Percentiles rank a stretch among this genome's conserved stretches.
Evolutionary conservation across 2,888 invertebrate genomes (phyloP).

Genomic region (Spodoptera exigua): DNA sequence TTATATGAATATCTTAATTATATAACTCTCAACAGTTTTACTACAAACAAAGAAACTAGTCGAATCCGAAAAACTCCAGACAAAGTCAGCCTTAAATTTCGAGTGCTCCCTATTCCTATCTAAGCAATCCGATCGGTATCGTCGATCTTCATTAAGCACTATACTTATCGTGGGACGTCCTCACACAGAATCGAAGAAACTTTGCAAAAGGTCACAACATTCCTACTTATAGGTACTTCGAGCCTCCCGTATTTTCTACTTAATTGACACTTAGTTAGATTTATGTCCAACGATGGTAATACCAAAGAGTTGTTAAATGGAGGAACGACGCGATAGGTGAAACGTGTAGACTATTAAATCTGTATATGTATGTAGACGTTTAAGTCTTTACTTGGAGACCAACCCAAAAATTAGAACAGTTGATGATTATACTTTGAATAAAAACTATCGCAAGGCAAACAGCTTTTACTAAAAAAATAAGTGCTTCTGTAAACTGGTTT

Average conservation of each 20-base stretch:
- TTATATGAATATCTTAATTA: no score
- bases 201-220: conserved; percentile 60
- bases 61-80: no score
- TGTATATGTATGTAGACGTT: conserved; percentile 5
- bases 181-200: conserved; percentile 42
- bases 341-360: conserved; percentile 22
- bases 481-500: no score
- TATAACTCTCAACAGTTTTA: no score
- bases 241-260: conserved; percentile 71
- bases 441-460: no score
- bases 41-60: no score
- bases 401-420: no score
- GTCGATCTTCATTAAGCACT: conserved; percentile 52
- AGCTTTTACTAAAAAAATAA: no score
- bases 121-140: conserved; percentile 24
- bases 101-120: conserved; percentile 23
- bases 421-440: no score
- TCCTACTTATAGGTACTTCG: conserved; percentile 64
- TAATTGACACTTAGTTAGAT: conserved; percentile 77
- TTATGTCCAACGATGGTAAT: conserved; percentile 64
- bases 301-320: conserved; percentile 51
- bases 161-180: conserved; percentile 37
- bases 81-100: no score
- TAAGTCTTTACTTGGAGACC: neutral
- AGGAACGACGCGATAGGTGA: conserved; percentile 20